Evolutionary conservation across 2,113 vertebrate genomes (phyloP).

Genomic region (Phoenicopterus ruber): DNA sequence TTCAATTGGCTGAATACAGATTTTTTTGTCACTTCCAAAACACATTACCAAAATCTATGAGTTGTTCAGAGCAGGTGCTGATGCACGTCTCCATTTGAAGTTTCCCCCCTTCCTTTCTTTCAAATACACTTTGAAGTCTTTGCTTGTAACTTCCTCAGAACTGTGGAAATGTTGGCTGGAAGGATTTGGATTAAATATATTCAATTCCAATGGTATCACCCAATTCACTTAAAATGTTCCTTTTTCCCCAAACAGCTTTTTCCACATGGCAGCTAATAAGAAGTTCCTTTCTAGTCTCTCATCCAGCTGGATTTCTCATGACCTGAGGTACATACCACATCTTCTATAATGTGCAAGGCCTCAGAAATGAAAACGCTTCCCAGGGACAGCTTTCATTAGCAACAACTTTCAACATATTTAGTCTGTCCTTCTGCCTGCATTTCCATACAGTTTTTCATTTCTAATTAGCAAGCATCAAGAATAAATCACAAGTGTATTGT

Average conservation of each 20-base stretch:
- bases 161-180: not conserved
- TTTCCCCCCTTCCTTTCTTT: not conserved
- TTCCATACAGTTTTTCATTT: not conserved
- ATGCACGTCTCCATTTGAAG: not conserved
- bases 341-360: not conserved
- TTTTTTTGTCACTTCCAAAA: conserved; percentile 3
- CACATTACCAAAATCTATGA: not conserved
- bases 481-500: not conserved
- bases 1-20: not conserved
- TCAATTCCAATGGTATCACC: not conserved
- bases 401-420: not conserved
- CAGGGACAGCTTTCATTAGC: conserved; percentile 1
- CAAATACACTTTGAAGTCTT: not conserved
- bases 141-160: not conserved
- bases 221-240: not conserved
- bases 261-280: not conserved
- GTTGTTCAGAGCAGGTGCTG: conserved; percentile 16
- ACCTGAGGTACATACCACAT: not conserved
- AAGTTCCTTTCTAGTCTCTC: conserved; percentile 6
- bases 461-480: not conserved
- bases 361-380: not conserved
- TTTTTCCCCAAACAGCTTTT: not conserved
- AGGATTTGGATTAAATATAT: not conserved
- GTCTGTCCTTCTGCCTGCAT: not conserved
- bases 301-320: conserved; percentile 23